Percentiles rank a stretch among this genome's conserved stretches.
Conservation (phyloP, 2,113 vertebrate genomes). For the Ranitomeya imitator region DNA sequence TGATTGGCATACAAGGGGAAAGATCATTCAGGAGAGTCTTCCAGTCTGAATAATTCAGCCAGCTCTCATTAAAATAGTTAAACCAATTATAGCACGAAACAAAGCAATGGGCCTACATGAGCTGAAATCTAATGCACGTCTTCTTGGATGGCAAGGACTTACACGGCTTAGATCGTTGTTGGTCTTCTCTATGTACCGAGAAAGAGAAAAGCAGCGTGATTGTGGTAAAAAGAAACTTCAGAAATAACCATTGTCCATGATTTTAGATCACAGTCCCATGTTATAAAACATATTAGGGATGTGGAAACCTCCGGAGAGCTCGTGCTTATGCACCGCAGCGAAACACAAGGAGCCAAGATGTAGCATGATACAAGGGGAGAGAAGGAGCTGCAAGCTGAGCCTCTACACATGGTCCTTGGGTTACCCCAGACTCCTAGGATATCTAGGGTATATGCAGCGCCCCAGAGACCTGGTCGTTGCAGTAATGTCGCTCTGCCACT, state of each 20-base stretch:
- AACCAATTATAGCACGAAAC: conserved; percentile 6
- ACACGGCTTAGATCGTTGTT: not conserved
- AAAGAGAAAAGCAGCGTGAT: not conserved
- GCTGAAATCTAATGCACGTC: not conserved
- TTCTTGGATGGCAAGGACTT: not conserved
- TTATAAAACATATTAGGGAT: not conserved
- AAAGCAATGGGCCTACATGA: not conserved
- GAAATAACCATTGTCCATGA: not conserved
- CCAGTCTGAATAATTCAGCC: not conserved
- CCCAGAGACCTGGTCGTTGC: no score
- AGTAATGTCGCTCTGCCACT: no score
- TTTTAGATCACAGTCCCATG: not conserved
- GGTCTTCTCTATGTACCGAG: no score
- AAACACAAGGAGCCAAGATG: not conserved
- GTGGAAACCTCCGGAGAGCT: not conserved
- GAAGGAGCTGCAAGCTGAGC: no score
- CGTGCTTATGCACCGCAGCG: not conserved
- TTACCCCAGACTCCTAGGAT: no score
- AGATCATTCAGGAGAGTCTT: conserved; percentile 2
- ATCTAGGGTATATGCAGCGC: no score
- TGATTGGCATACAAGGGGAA: conserved; percentile 36
- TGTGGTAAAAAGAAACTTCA: not conserved
- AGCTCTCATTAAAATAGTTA: conserved; percentile 39
- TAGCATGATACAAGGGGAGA: not conserved
- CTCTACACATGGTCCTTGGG: no score